Evolutionary conservation across 2,797 vertebrate species (phyloP).

Genomic region (Schizopygopsis pylzovi): DNA sequence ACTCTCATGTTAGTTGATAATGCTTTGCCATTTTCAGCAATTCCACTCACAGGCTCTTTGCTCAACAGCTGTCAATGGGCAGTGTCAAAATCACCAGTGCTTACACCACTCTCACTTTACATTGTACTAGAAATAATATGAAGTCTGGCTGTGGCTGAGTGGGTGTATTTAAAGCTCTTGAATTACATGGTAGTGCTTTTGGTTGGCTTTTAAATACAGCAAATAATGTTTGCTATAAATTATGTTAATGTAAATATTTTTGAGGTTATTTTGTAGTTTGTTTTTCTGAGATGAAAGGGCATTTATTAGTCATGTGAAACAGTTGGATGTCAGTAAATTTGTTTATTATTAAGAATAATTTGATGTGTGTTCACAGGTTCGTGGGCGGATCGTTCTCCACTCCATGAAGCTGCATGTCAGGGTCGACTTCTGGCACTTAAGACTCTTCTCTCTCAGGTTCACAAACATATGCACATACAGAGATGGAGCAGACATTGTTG

Average conservation of each 20-base stretch:
- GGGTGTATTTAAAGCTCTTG: slow-evolving; percentile 13
- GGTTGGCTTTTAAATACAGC: background rate
- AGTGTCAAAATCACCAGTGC: slow-evolving; percentile 24
- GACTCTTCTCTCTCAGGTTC: slow-evolving; percentile 91
- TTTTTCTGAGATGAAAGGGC: background rate
- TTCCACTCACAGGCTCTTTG: slow-evolving; percentile 31
- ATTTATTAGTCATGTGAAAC: background rate
- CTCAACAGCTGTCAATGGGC: slow-evolving; percentile 32
- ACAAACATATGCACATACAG: background rate
- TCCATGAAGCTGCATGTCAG: slow-evolving; percentile 95
- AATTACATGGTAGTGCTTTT: background rate
- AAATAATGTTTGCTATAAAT: background rate
- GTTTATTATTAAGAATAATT: background rate
- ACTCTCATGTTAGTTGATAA: background rate
- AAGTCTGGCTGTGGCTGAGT: slow-evolving; percentile 5
- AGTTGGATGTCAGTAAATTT: slow-evolving; percentile 14
- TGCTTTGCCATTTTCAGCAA: slow-evolving; percentile 22
- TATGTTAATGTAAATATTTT: background rate
- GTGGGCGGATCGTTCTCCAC: slow-evolving; percentile 94
- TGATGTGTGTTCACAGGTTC: slow-evolving; percentile 79
- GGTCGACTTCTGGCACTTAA: slow-evolving; percentile 91
- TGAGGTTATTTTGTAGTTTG: background rate
- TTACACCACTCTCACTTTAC: slow-evolving; percentile 7
- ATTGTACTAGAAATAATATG: slow-evolving; percentile 18
- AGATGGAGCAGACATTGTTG: slow-evolving; percentile 9